phyloP scores from a whole-genome alignment of 2,113 vertebrate genomes.

The Vimba vimba region DNA sequence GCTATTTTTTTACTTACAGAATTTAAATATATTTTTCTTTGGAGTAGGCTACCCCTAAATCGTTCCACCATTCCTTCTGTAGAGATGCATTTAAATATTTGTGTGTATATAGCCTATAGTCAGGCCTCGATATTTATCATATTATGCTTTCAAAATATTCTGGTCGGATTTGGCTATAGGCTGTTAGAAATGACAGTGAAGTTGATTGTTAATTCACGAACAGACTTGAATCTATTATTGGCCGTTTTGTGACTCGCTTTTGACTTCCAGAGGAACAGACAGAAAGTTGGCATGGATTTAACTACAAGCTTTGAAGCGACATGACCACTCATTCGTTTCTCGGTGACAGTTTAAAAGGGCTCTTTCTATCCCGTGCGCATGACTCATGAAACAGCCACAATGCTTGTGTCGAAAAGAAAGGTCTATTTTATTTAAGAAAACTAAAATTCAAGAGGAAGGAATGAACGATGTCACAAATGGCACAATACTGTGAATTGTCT shows the following conservation, averaged over 20 bases:
- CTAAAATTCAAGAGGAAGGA: neutral
- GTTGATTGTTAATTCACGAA: neutral
- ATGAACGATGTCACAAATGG: neutral
- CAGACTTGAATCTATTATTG: neutral
- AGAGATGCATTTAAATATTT: neutral
- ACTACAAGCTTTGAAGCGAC: slow-evolving; percentile 14
- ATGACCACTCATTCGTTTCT: slow-evolving; percentile 26
- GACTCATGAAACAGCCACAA: slow-evolving; percentile 20
- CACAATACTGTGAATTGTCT: slow-evolving; percentile 7
- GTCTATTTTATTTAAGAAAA: slow-evolving; percentile 23
- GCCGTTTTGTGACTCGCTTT: neutral
- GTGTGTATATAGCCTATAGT: too few relatives aligned
- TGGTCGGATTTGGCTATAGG: neutral
- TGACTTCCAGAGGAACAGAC: slow-evolving; percentile 4
- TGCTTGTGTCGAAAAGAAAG: slow-evolving; percentile 24
- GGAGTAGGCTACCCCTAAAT: neutral
- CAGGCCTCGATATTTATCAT: neutral
- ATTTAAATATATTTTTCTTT: neutral
- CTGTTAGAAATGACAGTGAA: neutral
- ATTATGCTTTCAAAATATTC: neutral
- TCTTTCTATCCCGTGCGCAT: slow-evolving; percentile 39
- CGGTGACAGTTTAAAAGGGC: slow-evolving; percentile 38
- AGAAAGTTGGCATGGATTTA: slow-evolving; percentile 39
- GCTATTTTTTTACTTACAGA: neutral
- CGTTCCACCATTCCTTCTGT: neutral